phyloP scores from a whole-genome alignment of 2,888 invertebrate genomes.

The Subacronicta megacephala region DNA sequence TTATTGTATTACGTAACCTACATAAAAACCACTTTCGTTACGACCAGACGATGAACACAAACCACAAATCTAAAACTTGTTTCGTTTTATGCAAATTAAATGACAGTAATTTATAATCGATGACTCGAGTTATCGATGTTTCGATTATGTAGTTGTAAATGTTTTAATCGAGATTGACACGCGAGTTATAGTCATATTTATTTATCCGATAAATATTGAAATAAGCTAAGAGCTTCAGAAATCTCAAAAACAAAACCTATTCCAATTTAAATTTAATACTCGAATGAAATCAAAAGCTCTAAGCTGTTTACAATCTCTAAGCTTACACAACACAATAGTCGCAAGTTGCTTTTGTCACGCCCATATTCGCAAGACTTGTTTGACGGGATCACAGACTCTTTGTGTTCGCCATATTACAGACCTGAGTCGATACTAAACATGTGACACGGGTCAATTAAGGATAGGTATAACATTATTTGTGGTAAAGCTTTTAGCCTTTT shows the following conservation, averaged over 20 bases:
- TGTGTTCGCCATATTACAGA: conserved; percentile 33
- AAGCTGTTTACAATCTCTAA: conserved; percentile 6
- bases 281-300: conserved; percentile 29
- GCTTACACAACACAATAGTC: conserved; percentile 40
- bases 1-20: conserved; percentile 38
- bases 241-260: no score
- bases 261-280: conserved; percentile 3
- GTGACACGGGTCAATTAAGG: conserved; percentile 4
- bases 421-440: conserved; percentile 3
- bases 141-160: conserved; percentile 11
- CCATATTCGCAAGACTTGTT: conserved; percentile 47
- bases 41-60: conserved; percentile 15
- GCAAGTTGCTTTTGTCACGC: conserved; percentile 33
- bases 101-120: conserved; percentile 22
- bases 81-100: conserved; percentile 41
- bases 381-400: conserved; percentile 39
- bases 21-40: conserved; percentile 50
- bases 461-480: no score
- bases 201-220: no score
- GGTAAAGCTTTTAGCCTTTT: no score
- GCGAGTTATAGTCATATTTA: background rate
- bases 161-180: conserved; percentile 1
- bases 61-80: conserved; percentile 23
- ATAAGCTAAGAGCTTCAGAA: no score
- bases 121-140: conserved; percentile 24